A percentile compares a stretch with the other conserved stretches of the same genome.
These are phyloP conservation scores for Eudyptes chrysolophus DNA, from an alignment of 2,113 vertebrate species.

Conservation along the genomic window DNA sequence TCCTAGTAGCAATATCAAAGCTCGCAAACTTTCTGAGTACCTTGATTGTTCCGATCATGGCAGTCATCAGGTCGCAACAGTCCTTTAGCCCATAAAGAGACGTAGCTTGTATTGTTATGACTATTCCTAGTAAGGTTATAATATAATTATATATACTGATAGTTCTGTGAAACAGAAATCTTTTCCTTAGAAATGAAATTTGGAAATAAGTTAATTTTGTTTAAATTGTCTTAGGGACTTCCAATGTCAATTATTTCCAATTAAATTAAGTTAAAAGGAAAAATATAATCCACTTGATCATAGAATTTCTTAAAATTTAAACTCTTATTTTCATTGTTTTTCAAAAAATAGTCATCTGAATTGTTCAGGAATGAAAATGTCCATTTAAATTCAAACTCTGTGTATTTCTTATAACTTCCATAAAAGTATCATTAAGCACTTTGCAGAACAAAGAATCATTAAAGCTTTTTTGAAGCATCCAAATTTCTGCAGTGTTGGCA, in stretches of 20 bases:
- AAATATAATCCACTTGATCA: background rate
- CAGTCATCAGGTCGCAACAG: background rate
- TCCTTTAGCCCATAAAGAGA: background rate
- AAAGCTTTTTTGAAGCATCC: background rate
- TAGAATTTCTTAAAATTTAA: background rate
- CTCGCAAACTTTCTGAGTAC: background rate
- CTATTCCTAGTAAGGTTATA: background rate
- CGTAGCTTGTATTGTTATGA: background rate
- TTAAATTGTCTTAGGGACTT: background rate
- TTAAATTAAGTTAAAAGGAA: background rate
- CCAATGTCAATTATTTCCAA: background rate
- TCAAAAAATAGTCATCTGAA: background rate
- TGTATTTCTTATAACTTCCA: background rate
- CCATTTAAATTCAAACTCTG: background rate
- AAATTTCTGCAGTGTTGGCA: background rate
- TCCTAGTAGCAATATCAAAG: background rate
- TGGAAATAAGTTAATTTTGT: background rate
- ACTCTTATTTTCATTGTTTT: background rate
- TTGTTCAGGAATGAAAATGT: background rate
- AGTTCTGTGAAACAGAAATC: background rate
- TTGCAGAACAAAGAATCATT: background rate
- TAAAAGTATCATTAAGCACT: background rate
- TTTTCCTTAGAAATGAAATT: background rate
- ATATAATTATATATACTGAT: background rate
- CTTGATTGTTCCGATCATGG: accelerated